Percentiles rank a stretch among this genome's conserved stretches.
Evolutionary conservation across 2,113 vertebrate genomes (phyloP).

Genomic region (Ceratotherium simum): DNA sequence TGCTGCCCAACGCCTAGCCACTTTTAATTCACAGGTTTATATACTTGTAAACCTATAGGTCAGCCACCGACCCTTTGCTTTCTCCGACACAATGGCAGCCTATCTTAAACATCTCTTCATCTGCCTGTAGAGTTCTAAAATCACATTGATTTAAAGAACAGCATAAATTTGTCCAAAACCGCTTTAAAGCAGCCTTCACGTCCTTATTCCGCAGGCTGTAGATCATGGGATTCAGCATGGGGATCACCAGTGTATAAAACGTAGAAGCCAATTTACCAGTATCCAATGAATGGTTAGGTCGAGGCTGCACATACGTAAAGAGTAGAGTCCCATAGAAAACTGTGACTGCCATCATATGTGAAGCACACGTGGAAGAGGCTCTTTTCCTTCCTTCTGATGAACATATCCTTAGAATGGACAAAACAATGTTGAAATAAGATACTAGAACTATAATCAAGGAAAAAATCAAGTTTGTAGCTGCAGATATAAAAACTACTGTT

Average conservation of each 20-base stretch:
- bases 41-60: not conserved
- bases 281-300: not conserved
- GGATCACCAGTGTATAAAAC: conserved; percentile 74
- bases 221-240: conserved; percentile 74
- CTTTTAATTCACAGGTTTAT: not conserved
- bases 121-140: not conserved
- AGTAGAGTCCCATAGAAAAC: conserved; percentile 61
- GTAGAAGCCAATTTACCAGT: conserved; percentile 64
- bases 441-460: conserved; percentile 45
- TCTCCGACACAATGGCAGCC: not conserved
- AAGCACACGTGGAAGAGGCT: conserved; percentile 67
- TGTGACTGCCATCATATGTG: conserved; percentile 24
- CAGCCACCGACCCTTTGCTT: not conserved
- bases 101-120: not conserved
- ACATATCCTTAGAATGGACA: conserved; percentile 39
- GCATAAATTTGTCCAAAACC: not conserved
- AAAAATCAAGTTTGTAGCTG: conserved; percentile 39
- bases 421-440: conserved; percentile 63
- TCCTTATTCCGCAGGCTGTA: conserved; percentile 74
- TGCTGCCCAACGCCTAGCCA: rapidly evolving
- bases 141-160: not conserved
- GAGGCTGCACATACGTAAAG: conserved; percentile 61
- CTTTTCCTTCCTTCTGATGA: conserved; percentile 65
- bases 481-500: conserved; percentile 38
- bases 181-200: conserved; percentile 57